phyloP scores from a whole-genome alignment of 2,113 vertebrate species.

The Apodemus sylvaticus region DNA sequence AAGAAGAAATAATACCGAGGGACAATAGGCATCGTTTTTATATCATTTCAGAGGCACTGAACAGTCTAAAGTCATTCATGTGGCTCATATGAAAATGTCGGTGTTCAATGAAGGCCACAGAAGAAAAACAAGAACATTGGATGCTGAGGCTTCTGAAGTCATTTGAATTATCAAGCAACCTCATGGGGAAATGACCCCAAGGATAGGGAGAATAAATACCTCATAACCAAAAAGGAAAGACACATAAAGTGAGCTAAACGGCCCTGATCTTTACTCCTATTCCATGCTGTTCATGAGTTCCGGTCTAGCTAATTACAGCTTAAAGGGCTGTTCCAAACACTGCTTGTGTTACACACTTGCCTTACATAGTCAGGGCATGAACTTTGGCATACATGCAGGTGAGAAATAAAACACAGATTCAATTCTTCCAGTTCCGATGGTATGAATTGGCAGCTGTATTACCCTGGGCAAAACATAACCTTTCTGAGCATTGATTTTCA shows the following conservation, averaged over 20 bases:
- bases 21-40: not conserved
- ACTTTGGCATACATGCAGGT: conserved; percentile 21
- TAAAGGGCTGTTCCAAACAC: conserved; percentile 27
- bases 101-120: conserved; percentile 38
- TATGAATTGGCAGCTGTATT: not conserved
- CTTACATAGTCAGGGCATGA: not conserved
- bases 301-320: not conserved
- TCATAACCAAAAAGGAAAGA: conserved; percentile 39
- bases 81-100: conserved; percentile 24
- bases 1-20: not conserved
- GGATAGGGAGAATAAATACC: conserved; percentile 17
- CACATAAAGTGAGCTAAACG: conserved; percentile 16
- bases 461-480: conserved; percentile 50
- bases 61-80: conserved; percentile 9
- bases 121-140: conserved; percentile 53
- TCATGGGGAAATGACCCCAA: conserved; percentile 17
- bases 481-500: conserved; percentile 14
- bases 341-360: conserved; percentile 2
- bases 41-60: conserved; percentile 47
- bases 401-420: conserved; percentile 59
- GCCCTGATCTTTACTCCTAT: not conserved
- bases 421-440: conserved; percentile 36
- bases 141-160: conserved; percentile 50
- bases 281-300: not conserved
- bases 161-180: conserved; percentile 56